These are phyloP conservation scores for Alcedo quadribrachys DNA, from an alignment of 2,797 vertebrate species.

Conservation along the genomic window DNA sequence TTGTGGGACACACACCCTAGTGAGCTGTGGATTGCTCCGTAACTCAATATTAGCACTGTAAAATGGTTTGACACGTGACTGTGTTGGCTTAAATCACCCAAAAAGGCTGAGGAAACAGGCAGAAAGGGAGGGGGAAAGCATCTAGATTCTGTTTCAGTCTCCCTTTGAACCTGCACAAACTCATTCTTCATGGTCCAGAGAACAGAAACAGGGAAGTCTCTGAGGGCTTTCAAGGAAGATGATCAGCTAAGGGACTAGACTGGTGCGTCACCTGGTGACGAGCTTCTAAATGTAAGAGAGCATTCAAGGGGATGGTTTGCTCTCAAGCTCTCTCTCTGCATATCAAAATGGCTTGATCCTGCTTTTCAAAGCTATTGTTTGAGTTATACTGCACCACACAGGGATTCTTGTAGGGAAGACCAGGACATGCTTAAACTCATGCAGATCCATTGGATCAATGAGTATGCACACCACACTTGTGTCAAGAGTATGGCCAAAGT, in stretches of 20 bases:
- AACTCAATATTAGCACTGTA: neutral
- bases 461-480: fast-evolving
- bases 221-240: neutral
- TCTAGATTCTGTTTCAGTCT: neutral
- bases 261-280: neutral
- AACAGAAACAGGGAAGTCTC: neutral
- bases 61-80: neutral
- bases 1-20: neutral
- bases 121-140: neutral
- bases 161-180: neutral
- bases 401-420: neutral
- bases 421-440: neutral
- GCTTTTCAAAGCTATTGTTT: neutral
- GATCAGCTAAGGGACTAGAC: neutral
- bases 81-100: neutral
- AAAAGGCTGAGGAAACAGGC: neutral
- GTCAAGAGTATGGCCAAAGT: neutral
- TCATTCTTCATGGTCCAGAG: neutral
- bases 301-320: neutral
- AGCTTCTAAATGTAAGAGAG: neutral
- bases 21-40: neutral
- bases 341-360: neutral
- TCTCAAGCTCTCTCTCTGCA: neutral
- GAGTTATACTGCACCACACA: neutral
- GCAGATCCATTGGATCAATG: neutral